phyloP scores from a whole-genome alignment of 1,140 invertebrate genomes.

The Whitmania pigra region DNA sequence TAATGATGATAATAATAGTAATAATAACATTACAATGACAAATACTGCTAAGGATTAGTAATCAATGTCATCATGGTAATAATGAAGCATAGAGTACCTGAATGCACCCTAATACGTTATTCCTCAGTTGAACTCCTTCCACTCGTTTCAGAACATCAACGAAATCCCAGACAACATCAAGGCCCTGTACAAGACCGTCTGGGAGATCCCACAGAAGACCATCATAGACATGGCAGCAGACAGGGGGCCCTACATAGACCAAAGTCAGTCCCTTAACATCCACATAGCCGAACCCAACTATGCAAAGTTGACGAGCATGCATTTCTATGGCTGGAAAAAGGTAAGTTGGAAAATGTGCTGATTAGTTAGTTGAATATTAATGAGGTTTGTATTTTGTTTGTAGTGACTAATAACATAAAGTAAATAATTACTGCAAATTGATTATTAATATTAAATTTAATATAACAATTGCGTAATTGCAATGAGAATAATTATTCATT shows the following conservation, averaged over 20 bases:
- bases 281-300: slow-evolving; percentile 87
- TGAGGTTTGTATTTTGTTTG: too few species aligned
- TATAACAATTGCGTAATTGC: too few species aligned
- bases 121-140: not conserved
- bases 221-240: slow-evolving; percentile 95
- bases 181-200: slow-evolving; percentile 84
- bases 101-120: too few species aligned
- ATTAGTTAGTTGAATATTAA: too few species aligned
- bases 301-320: slow-evolving; percentile 88
- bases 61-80: slow-evolving; percentile 5
- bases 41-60: not conserved
- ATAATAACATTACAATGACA: too few species aligned
- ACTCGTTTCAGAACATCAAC: slow-evolving; percentile 8
- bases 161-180: slow-evolving; percentile 15
- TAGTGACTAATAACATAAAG: too few species aligned
- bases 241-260: slow-evolving; percentile 92
- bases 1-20: too few species aligned
- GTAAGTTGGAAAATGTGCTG: slow-evolving; percentile 36
- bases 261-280: slow-evolving; percentile 92
- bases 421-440: too few species aligned
- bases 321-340: slow-evolving; percentile 91
- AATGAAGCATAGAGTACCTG: too few species aligned
- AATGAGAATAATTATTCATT: too few species aligned
- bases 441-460: too few species aligned
- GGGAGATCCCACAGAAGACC: slow-evolving; percentile 90